These are phyloP conservation scores for Steatocranus sp. DNA, from an alignment of 2,797 vertebrate species.

Conservation along the genomic window DNA sequence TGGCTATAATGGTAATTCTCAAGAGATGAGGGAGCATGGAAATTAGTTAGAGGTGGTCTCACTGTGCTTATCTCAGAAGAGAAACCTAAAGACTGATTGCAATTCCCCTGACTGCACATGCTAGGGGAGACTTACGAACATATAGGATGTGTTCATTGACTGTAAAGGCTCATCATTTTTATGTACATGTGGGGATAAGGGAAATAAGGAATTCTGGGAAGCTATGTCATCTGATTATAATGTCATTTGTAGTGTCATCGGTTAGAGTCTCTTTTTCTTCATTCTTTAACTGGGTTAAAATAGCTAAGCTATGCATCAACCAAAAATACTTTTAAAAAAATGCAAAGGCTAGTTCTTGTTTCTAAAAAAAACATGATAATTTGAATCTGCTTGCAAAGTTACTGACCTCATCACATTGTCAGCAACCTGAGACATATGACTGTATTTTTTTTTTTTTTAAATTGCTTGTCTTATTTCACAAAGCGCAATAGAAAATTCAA, in stretches of 20 bases:
- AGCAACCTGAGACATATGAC: neutral
- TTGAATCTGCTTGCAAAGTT: neutral
- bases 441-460: neutral
- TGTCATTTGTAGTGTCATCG: too few relatives aligned
- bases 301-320: neutral
- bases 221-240: neutral
- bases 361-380: neutral
- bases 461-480: neutral
- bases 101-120: neutral
- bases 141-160: neutral
- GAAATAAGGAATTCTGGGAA: neutral
- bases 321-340: neutral
- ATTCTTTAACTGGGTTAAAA: neutral
- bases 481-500: neutral
- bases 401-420: neutral
- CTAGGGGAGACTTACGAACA: neutral
- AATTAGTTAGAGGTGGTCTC: constrained; percentile 30
- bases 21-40: constrained; percentile 5
- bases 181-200: neutral
- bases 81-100: neutral
- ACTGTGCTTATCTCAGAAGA: constrained; percentile 29
- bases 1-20: constrained; percentile 40
- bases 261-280: neutral
- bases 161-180: neutral
- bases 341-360: neutral